Percentiles rank a stretch among this genome's conserved stretches.
Evolutionary conservation across 1,140 invertebrate genomes (phyloP).

Genomic region (Temnothorax curvispinosus): DNA sequence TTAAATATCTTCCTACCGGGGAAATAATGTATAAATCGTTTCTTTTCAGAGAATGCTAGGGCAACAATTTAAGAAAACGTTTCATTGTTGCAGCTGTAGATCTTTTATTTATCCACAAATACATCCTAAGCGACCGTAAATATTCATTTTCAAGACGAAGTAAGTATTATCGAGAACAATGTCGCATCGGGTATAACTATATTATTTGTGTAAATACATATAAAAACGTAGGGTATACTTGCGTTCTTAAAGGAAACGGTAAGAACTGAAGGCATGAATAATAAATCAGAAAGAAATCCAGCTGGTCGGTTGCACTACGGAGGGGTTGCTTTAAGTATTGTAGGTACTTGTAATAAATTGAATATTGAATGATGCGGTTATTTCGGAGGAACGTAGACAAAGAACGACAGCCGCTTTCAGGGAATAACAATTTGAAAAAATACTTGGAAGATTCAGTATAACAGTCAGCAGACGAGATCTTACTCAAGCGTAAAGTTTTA

Average conservation of each 20-base stretch:
- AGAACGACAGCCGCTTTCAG: background rate
- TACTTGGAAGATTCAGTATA: background rate
- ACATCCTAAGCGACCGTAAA: background rate
- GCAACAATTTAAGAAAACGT: background rate
- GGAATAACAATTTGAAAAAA: background rate
- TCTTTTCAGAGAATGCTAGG: background rate
- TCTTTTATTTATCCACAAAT: conserved; percentile 6
- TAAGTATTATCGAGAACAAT: background rate
- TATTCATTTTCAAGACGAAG: background rate
- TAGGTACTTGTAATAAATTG: background rate
- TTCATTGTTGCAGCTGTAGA: background rate
- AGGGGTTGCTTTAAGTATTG: background rate
- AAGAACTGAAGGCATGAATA: background rate
- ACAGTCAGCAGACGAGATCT: background rate
- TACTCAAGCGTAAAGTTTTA: background rate
- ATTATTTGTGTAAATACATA: conserved; percentile 18
- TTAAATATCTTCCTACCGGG: background rate
- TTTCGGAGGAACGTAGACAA: background rate
- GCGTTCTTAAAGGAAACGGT: conserved; percentile 1
- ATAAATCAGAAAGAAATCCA: conserved; percentile 23
- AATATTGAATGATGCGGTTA: background rate
- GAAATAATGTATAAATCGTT: background rate
- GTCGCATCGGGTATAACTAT: background rate
- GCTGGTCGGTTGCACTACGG: background rate
- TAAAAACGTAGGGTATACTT: background rate